Percentiles rank a stretch among this genome's conserved stretches.
phyloP scores from a whole-genome alignment of 1,140 invertebrate genomes.

The Drosophila virilis region DNA sequence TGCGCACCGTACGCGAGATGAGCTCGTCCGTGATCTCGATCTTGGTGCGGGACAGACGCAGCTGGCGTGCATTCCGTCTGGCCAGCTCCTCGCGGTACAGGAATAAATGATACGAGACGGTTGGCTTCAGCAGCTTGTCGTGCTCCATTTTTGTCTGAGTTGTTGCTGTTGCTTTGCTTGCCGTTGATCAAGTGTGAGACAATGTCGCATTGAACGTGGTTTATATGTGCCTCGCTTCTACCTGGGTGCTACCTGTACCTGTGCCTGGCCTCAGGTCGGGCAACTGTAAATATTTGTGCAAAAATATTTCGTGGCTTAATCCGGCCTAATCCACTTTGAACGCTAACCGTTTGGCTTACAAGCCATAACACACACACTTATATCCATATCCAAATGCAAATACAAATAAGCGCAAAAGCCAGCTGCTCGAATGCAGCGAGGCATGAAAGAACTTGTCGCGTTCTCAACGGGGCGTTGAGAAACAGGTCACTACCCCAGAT shows the following conservation, averaged over 20 bases:
- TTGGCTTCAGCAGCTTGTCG: constrained; percentile 53
- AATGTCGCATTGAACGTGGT: neutral
- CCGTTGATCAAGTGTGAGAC: constrained; percentile 46
- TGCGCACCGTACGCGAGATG: constrained; percentile 68
- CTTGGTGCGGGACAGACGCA: constrained; percentile 66
- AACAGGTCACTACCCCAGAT: constrained; percentile 8
- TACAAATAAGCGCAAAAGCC: constrained; percentile 30
- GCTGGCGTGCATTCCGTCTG: constrained; percentile 61
- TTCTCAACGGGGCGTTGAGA: neutral
- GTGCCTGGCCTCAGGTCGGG: constrained; percentile 31
- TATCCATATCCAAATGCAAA: constrained; percentile 3
- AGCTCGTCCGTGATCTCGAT: constrained; percentile 77
- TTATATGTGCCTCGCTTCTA: constrained; percentile 24
- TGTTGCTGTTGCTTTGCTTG: constrained; percentile 20
- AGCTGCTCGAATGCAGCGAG: constrained; percentile 10
- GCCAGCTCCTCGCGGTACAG: constrained; percentile 68
- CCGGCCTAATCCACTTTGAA: constrained; percentile 65
- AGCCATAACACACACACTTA: constrained; percentile 47
- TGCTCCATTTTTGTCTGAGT: constrained; percentile 50
- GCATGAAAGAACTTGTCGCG: constrained; percentile 39
- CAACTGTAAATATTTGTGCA: constrained; percentile 75
- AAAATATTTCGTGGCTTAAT: constrained; percentile 79
- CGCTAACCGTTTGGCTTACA: constrained; percentile 61
- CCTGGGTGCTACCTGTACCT: constrained; percentile 15
- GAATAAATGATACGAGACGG: constrained; percentile 73